phyloP scores from a whole-genome alignment of 2,888 invertebrate genomes.

The Celastrina argiolus region DNA sequence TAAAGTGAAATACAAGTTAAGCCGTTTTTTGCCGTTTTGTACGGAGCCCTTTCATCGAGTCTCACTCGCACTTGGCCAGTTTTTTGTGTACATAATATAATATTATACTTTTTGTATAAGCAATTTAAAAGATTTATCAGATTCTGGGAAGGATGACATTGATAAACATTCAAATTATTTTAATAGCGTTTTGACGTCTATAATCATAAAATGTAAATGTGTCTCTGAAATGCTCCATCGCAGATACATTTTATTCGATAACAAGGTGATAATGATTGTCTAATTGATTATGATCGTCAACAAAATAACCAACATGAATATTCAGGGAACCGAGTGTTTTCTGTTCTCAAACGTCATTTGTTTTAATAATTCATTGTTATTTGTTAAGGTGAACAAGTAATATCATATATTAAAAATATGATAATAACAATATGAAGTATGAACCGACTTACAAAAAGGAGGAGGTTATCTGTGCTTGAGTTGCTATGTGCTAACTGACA shows the following conservation, averaged over 20 bases:
- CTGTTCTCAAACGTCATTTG: not conserved
- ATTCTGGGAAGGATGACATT: constrained; percentile 9
- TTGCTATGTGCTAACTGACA: not conserved
- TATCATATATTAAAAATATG: not conserved
- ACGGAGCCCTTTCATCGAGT: too few relatives aligned
- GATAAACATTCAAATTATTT: not conserved
- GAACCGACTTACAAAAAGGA: not conserved
- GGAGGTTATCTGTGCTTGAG: not conserved
- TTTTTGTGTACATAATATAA: not conserved
- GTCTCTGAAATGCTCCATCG: not conserved
- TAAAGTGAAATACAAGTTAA: too few relatives aligned
- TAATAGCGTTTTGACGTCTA: not conserved
- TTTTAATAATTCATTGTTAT: not conserved
- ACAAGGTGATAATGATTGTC: not conserved
- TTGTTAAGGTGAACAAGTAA: not conserved
- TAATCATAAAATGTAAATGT: not conserved
- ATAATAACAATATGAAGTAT: not conserved
- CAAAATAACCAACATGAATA: not conserved
- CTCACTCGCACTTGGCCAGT: too few relatives aligned
- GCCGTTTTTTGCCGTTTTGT: too few relatives aligned
- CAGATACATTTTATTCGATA: not conserved
- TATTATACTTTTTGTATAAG: not conserved
- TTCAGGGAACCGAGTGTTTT: not conserved
- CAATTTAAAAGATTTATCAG: not conserved
- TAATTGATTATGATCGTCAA: not conserved